These are phyloP conservation scores for Elysia crispata DNA, from an alignment of 2,888 invertebrate genomes.

Conservation along the genomic window DNA sequence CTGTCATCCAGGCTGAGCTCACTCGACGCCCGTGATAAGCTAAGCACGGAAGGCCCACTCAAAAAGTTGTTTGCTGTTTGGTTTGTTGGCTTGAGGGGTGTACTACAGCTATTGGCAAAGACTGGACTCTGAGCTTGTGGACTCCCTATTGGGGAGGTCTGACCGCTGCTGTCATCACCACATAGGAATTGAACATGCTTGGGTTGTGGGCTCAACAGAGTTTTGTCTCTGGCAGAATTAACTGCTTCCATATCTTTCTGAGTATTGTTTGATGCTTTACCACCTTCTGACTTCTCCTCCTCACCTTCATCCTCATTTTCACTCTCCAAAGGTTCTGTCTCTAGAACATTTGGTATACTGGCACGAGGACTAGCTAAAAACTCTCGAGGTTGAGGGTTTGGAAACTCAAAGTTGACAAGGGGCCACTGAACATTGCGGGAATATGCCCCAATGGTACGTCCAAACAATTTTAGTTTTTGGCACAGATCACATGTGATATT, in stretches of 20 bases:
- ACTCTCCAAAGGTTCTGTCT: slow-evolving; percentile 52
- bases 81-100: slow-evolving; percentile 56
- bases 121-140: background rate
- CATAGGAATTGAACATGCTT: slow-evolving; percentile 53
- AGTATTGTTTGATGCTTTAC: slow-evolving; percentile 44
- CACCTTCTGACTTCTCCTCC: slow-evolving; percentile 41
- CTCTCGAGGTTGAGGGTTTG: slow-evolving; percentile 31
- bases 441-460: slow-evolving; percentile 73
- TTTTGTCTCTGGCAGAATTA: slow-evolving; percentile 45
- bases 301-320: slow-evolving; percentile 54
- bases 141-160: slow-evolving; percentile 33
- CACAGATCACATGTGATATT: slow-evolving; percentile 92
- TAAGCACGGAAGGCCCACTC: slow-evolving; percentile 49
- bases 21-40: slow-evolving; percentile 69
- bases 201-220: slow-evolving; percentile 39
- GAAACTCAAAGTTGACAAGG: slow-evolving; percentile 66
- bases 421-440: slow-evolving; percentile 72
- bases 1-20: slow-evolving; percentile 70
- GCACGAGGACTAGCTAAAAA: slow-evolving; percentile 45
- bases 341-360: slow-evolving; percentile 57
- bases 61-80: slow-evolving; percentile 46
- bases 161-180: slow-evolving; percentile 52
- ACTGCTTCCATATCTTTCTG: slow-evolving; percentile 51
- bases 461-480: slow-evolving; percentile 85
- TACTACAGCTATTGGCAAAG: slow-evolving; percentile 51